These are phyloP conservation scores for Diabrotica undecimpunctata DNA, from an alignment of 1,140 invertebrate species.

Conservation along the genomic window DNA sequence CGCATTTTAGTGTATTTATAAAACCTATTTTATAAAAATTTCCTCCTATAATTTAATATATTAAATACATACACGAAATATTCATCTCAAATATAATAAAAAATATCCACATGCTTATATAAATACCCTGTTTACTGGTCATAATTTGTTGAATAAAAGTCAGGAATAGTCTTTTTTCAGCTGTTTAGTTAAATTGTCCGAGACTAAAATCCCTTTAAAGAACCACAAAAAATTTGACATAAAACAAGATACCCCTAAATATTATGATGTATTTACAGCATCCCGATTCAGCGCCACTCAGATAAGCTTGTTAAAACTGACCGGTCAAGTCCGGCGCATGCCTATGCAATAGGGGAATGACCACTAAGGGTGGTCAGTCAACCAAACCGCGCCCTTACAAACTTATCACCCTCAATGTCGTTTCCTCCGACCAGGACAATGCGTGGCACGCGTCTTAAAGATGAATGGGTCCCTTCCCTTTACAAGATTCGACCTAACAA, in stretches of 20 bases:
- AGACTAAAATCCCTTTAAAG: background rate
- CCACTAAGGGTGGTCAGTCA: slow-evolving; percentile 39
- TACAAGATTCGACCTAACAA: slow-evolving; percentile 20
- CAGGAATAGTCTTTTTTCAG: too few relatives aligned
- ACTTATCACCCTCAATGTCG: slow-evolving; percentile 19
- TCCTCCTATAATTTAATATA: too few relatives aligned
- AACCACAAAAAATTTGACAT: background rate
- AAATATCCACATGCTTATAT: too few relatives aligned
- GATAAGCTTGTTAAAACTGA: slow-evolving; percentile 17
- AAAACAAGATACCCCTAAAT: slow-evolving; percentile 5
- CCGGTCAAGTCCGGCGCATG: slow-evolving; percentile 20
- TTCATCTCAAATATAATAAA: too few relatives aligned
- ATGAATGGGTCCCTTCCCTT: slow-evolving; percentile 18
- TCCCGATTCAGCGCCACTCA: slow-evolving; percentile 9
- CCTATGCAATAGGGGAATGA: slow-evolving; percentile 24
- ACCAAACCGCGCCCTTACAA: slow-evolving; percentile 34
- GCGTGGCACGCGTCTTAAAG: slow-evolving; percentile 29
- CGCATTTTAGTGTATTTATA: too few relatives aligned
- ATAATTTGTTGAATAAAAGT: too few relatives aligned
- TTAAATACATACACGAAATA: too few relatives aligned
- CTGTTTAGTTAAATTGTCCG: background rate
- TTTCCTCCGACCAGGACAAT: slow-evolving; percentile 17
- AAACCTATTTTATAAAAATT: too few relatives aligned
- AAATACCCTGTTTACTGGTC: too few relatives aligned
- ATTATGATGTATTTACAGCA: slow-evolving; percentile 13